Base-by-base conservation (phyloP, 1,140 invertebrate genomes). In the Plodia interpunctella region DNA sequence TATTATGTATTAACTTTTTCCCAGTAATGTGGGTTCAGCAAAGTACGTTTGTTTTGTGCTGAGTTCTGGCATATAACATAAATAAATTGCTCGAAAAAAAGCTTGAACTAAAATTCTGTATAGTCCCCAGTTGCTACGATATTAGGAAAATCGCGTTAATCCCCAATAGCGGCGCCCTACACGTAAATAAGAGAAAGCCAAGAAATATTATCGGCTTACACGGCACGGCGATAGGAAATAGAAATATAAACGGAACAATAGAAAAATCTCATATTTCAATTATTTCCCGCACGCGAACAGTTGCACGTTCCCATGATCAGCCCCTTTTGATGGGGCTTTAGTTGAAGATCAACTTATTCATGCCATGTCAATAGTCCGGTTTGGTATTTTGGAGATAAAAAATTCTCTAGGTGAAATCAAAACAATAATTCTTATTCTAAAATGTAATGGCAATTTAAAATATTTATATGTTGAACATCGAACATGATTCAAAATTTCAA, bases 251-350 rank as follows among this genome's bases (percentile, higher is more conserved):
- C 59, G 65, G 60, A 72, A 72, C 61, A 78, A 78, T 71, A 72
- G 68, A 63, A 62, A 65, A 66, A 52, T 52, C 59, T 59, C 60
- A 66, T 63, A 71, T 72, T 74, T 74, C 80, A 86, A 86, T 85
- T 85, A 85, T 83, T 72, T 69, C 68, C 11, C 49, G 55, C 30
- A 2, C 35, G 21, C 13, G 59, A 53, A 66, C 80, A 83, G 74
- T 82, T 83, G 83, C 55, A 57, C 38, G 55, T 83, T 86, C 80
- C 79, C 80, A 83, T 83, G 72, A 80, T 82, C 72, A 63, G 35
- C 17, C 32, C 50, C 49, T 60, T 35, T 44, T 44, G 38, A 44
- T 15, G 13, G 38, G 38, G 38, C n/a, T 44, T 44, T 44, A 44
- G 38, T 44, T 13, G 38, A 44, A n/a, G 38, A 44, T 49, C 49